Evolutionary conservation across 2,888 invertebrate species (phyloP).

Genomic region (Drosophila neotestacea): DNA sequence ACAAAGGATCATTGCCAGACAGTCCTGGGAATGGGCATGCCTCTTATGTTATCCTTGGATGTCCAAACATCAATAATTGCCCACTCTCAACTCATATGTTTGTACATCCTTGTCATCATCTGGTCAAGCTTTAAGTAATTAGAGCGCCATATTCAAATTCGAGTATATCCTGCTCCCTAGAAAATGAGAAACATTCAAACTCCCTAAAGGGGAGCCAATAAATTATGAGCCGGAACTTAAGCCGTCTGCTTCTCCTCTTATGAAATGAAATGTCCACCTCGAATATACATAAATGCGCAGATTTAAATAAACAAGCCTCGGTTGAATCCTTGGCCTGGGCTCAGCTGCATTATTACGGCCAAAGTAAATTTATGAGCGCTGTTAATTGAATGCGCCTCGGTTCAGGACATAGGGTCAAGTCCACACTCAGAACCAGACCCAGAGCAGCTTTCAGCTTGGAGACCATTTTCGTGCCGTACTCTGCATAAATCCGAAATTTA

Average conservation of each 20-base stretch:
- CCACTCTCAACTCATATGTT: conserved; percentile 33
- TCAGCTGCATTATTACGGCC: conserved; percentile 77
- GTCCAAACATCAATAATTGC: conserved; percentile 60
- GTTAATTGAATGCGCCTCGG: conserved; percentile 75
- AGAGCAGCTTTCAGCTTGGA: conserved; percentile 19
- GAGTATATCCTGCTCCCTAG: conserved; percentile 16
- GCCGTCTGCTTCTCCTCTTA: conserved; percentile 46
- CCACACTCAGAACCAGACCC: conserved; percentile 5
- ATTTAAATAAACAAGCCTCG: conserved; percentile 71
- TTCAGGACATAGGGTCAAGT: conserved; percentile 47
- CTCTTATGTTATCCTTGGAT: conserved; percentile 39
- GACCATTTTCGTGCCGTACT: conserved; percentile 30
- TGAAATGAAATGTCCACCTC: conserved; percentile 37
- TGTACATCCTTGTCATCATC: conserved; percentile 21
- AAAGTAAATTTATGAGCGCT: conserved; percentile 74
- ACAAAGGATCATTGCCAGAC: conserved; percentile 44
- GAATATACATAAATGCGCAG: conserved; percentile 51
- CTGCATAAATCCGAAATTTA: conserved; percentile 76
- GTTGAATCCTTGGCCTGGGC: conserved; percentile 53
- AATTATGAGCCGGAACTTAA: conserved; percentile 69
- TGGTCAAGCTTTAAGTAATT: conserved; percentile 74
- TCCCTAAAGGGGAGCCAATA: conserved; percentile 39
- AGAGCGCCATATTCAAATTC: conserved; percentile 62
- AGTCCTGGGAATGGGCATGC: background rate
- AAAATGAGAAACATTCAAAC: conserved; percentile 14